Evolutionary conservation across 2,888 invertebrate species (phyloP).

Genomic region (Campopleginae sp.): DNA sequence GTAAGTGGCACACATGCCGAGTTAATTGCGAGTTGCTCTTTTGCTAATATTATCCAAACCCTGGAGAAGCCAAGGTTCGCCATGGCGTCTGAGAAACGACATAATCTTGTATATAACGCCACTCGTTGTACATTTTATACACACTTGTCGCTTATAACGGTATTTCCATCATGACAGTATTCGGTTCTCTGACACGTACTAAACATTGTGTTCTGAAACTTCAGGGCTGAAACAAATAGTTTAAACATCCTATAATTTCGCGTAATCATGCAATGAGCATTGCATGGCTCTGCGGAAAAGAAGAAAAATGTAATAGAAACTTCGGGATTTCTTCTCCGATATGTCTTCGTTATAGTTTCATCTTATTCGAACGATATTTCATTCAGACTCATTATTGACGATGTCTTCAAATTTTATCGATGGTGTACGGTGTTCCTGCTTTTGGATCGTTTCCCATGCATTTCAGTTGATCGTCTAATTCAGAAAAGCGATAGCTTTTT

Average conservation of each 20-base stretch:
- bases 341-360: not conserved
- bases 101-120: constrained; percentile 46
- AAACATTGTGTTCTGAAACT: not conserved
- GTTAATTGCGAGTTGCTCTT: constrained; percentile 79
- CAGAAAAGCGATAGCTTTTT: not conserved
- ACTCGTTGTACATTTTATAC: constrained; percentile 33
- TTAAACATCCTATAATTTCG: not conserved
- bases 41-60: constrained; percentile 59
- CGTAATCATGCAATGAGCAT: not conserved
- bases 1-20: constrained; percentile 81
- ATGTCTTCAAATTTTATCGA: not conserved
- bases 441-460: not conserved
- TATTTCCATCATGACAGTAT: not conserved
- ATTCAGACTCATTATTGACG: not conserved
- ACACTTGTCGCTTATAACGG: constrained; percentile 1
- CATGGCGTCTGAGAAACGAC: constrained; percentile 10
- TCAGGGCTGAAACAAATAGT: not conserved
- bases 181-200: not conserved
- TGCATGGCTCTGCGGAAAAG: not conserved
- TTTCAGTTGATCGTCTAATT: not conserved
- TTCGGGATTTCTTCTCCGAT: not conserved
- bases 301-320: not conserved
- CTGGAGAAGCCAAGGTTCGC: constrained; percentile 24
- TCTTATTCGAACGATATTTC: not conserved
- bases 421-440: not conserved